A percentile compares a stretch with the other conserved stretches of the same genome.
Conservation (phyloP, 2,797 vertebrate genomes). For the Onychomys leucogaster region DNA sequence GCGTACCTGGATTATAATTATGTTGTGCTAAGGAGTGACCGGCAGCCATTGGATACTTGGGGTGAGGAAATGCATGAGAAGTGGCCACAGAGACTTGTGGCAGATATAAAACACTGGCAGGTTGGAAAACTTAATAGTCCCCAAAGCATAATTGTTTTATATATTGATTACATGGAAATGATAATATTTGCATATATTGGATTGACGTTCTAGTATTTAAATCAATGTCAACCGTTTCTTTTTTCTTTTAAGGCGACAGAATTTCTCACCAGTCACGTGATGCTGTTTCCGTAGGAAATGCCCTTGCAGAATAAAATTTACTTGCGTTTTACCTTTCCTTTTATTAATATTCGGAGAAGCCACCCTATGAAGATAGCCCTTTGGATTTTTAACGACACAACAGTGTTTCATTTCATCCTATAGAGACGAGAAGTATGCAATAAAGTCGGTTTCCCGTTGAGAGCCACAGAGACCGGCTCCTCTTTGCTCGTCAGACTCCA, state of each 20-base stretch:
- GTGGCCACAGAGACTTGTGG: not conserved
- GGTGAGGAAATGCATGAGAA: not conserved
- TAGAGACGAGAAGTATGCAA: not conserved
- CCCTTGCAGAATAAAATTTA: not conserved
- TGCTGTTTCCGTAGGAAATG: not conserved
- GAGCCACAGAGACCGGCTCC: no score
- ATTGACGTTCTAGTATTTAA: constrained; percentile 17
- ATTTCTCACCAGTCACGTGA: not conserved
- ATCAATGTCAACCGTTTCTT: not conserved
- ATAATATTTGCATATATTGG: not conserved
- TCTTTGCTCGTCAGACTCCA: not conserved
- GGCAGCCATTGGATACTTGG: not conserved
- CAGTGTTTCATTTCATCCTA: not conserved
- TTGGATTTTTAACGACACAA: not conserved
- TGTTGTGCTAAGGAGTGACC: not conserved
- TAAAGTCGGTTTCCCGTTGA: not conserved
- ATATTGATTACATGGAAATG: not conserved
- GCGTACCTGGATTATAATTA: not conserved
- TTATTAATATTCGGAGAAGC: not conserved
- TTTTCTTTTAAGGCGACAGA: not conserved
- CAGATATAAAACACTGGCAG: not conserved
- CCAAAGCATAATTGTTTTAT: constrained; percentile 29
- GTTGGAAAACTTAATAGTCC: not conserved
- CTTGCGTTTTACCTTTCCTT: constrained; percentile 7
- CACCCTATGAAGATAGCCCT: not conserved